These are phyloP conservation scores for Adoxophyes honmai DNA, from an alignment of 1,140 invertebrate genomes.

Conservation along the genomic window DNA sequence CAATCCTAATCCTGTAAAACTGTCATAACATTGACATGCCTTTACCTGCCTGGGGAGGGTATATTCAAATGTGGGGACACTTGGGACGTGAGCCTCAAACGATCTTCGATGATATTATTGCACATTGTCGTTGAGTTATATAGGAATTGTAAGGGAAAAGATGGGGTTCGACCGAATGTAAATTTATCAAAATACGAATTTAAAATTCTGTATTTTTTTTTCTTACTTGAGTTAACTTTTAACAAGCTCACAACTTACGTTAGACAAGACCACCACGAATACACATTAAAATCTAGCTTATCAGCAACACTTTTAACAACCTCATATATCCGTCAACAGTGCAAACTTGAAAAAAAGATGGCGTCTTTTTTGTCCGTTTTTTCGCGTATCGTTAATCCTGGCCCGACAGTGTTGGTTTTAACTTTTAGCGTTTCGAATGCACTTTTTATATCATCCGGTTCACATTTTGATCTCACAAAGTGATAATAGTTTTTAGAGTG, in stretches of 20 bases:
- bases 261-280: neutral
- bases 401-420: conserved; percentile 4
- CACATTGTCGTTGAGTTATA: no score
- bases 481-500: conserved; percentile 7
- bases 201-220: no score
- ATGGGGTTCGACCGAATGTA: no score
- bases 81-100: no score
- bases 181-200: no score
- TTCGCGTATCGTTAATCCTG: conserved; percentile 2
- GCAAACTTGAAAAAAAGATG: conserved; percentile 2
- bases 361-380: conserved; percentile 1
- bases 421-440: conserved; percentile 5
- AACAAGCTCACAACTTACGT: no score
- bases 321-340: conserved; percentile 3
- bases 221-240: no score
- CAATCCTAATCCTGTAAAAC: conserved; percentile 25
- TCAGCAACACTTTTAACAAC: neutral
- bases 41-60: neutral
- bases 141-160: no score
- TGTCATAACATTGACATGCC: conserved; percentile 35
- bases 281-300: conserved; percentile 5
- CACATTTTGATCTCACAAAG: neutral
- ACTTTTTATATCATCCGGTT: neutral
- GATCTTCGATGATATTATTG: no score
- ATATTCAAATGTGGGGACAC: neutral